Evolutionary conservation across 2,888 invertebrate genomes (phyloP), one percentile per base, ranked within the genome.

Genomic region (Syrista parreyssii): DNA sequence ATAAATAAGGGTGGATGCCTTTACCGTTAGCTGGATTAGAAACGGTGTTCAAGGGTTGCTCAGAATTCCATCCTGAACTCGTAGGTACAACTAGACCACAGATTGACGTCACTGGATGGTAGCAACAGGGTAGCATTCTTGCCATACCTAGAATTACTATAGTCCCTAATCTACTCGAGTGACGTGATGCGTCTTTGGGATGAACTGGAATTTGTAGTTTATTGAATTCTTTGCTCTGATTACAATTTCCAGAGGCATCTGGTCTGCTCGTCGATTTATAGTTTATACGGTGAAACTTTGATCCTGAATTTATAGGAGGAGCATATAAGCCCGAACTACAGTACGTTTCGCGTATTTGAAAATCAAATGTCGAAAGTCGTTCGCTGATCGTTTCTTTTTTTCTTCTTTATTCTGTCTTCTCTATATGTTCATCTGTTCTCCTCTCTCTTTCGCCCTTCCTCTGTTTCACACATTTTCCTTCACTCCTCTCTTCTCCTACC

Each of bases 341-440:
- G 40, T 32, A 74, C 77, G 79, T 81, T 81, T 79, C 82, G 76
- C 76, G 72, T 30, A 78, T 77, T 80, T 82, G 76, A 80, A 79
- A 78, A 75, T 73, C 79, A 78, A 81, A 80, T 82, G n/a, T 30
- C 78, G 75, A 23, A 76, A 75, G 32, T 69, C 40, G 78, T 72
- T 68, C 32, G 40, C 68, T 33, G 34, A n/a, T 35, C 34, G 23
- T 33, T 15, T n/a, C 6, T 73, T 32, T 30, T 74, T 30, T 33
- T 23, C 4, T 34, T 33, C 30, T 31, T 32, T 11, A 12, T n/a
- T 33, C 11, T 3, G 3, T 3, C 4, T 6, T 23, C 1, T 71
- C 11, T 30, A 3, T 68, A 23, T 68, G 34, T 55, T 15, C 55
- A 23, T 55, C 23, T 23, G 9, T 23, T 1, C 9, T 23, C 23